These are phyloP conservation scores for Papilio polytes DNA, from an alignment of 1,140 invertebrate genomes.

Conservation along the genomic window DNA sequence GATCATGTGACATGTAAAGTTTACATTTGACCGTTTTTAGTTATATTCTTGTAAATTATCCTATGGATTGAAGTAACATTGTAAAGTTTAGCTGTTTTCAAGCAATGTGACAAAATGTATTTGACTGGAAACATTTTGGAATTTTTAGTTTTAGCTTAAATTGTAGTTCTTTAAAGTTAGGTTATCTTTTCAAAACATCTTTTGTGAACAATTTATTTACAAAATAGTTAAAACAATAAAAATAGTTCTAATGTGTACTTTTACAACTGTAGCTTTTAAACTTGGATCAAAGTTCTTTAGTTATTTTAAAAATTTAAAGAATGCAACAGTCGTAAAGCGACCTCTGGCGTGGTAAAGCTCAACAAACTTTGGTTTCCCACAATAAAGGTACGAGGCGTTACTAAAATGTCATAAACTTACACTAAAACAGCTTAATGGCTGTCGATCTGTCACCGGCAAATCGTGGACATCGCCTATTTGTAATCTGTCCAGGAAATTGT, in stretches of 20 bases:
- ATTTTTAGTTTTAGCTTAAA: no score
- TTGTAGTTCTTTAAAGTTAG: no score
- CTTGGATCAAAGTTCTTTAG: conserved; percentile 30
- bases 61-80: no score
- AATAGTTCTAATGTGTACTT: neutral
- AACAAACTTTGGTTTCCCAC: conserved; percentile 35
- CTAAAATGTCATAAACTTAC: conserved; percentile 41
- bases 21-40: no score
- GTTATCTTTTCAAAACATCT: no score
- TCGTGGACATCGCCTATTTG: neutral
- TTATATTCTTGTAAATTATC: no score
- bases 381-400: conserved; percentile 31
- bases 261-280: neutral
- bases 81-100: no score
- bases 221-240: neutral
- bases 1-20: no score
- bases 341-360: neutral
- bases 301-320: conserved; percentile 40
- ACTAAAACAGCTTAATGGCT: conserved; percentile 34
- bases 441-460: conserved; percentile 27
- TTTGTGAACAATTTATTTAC: no score
- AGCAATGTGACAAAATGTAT: no score
- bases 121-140: no score
- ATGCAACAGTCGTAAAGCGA: conserved; percentile 37
- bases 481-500: neutral